Conservation (phyloP, 2,888 invertebrate species). For the Calameuta filiformis region DNA sequence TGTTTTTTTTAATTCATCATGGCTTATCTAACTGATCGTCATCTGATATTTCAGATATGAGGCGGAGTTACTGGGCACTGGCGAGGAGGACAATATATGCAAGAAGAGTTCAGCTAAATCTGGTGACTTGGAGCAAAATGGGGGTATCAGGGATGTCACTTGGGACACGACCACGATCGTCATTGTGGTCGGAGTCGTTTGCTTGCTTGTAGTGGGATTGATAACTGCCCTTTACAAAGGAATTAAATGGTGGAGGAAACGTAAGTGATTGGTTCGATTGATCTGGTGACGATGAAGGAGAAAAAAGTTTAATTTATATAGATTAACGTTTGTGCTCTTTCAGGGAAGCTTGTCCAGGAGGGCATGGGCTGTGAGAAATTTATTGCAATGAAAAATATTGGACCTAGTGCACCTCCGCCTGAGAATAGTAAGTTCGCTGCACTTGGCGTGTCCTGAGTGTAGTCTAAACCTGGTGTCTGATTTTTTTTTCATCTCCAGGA, state of each 20-base stretch:
- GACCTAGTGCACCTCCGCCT: constrained; percentile 50
- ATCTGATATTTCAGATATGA: constrained; percentile 25
- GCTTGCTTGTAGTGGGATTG: neutral
- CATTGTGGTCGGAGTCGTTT: neutral
- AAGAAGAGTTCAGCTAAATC: constrained; percentile 11
- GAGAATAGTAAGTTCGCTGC: constrained; percentile 44
- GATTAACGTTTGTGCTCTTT: neutral
- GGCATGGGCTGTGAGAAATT: neutral
- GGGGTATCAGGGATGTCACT: neutral
- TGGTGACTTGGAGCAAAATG: neutral
- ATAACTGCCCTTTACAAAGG: neutral
- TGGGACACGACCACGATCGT: neutral
- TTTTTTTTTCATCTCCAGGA: neutral
- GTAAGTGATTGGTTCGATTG: neutral
- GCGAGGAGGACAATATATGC: constrained; percentile 27
- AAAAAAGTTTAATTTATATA: neutral
- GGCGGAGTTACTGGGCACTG: constrained; percentile 31
- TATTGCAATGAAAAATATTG: constrained; percentile 14
- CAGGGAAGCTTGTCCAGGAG: neutral
- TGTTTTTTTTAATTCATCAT: neutral
- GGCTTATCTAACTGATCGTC: neutral
- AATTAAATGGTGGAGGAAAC: neutral
- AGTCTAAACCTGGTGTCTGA: neutral
- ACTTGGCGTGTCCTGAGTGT: neutral
- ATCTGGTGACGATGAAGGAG: constrained; percentile 24